phyloP scores from a whole-genome alignment of 2,797 vertebrate species.

The Harpagifer antarcticus region DNA sequence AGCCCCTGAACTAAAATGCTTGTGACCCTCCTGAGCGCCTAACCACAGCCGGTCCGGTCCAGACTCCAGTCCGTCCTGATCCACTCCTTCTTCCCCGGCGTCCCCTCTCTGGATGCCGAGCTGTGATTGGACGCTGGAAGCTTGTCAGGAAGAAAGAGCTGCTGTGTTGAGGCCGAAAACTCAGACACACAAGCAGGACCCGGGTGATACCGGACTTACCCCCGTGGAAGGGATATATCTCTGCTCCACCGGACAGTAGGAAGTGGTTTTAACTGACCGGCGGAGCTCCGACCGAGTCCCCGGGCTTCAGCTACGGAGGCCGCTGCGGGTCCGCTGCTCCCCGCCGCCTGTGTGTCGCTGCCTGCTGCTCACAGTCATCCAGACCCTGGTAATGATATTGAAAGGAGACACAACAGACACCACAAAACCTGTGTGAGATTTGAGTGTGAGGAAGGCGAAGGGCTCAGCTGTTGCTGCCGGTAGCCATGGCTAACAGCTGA shows the following conservation, averaged over 20 bases:
- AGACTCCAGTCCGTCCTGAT: constrained; percentile 42
- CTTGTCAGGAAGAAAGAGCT: constrained; percentile 78
- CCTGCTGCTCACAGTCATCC: constrained; percentile 46
- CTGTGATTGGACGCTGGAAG: constrained; percentile 73
- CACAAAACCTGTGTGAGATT: constrained; percentile 31
- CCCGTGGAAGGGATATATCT: constrained; percentile 8
- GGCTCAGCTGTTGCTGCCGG: constrained; percentile 21
- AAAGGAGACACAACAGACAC: constrained; percentile 24
- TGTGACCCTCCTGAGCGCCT: background rate
- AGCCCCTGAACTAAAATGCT: too few species aligned
- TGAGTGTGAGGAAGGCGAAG: constrained; percentile 10
- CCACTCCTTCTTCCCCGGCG: constrained; percentile 52
- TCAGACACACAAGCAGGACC: constrained; percentile 49
- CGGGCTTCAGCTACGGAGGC: constrained; percentile 21
- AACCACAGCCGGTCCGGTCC: background rate
- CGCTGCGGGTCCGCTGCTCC: constrained; percentile 30
- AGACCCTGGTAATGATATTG: constrained; percentile 41
- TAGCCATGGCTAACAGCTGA: constrained; percentile 32
- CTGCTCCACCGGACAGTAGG: background rate
- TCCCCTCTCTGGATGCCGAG: constrained; percentile 41
- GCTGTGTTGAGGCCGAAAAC: constrained; percentile 74
- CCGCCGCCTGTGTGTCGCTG: constrained; percentile 25
- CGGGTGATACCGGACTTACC: constrained; percentile 18
- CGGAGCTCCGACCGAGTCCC: constrained; percentile 5
- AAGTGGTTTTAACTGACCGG: background rate